These are phyloP conservation scores for Netelia fuscicornis DNA, from an alignment of 2,888 invertebrate genomes.

Conservation along the genomic window DNA sequence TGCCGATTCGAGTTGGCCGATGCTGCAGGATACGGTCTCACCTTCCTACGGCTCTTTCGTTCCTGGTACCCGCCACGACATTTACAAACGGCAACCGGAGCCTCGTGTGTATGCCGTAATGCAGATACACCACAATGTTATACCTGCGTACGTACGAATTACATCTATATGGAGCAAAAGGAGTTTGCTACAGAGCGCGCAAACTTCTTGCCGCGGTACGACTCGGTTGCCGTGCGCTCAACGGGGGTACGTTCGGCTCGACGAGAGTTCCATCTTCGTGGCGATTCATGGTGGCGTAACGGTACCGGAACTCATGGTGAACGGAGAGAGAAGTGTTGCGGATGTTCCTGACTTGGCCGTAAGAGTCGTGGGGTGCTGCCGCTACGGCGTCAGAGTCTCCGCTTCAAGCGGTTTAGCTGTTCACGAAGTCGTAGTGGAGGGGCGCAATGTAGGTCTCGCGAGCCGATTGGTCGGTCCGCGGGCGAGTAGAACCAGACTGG, in stretches of 20 bases:
- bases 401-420: background rate
- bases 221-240: conserved; percentile 7
- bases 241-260: conserved; percentile 37
- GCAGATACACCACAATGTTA: background rate
- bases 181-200: no score
- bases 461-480: conserved; percentile 77
- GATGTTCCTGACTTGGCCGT: conserved; percentile 72
- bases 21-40: no score
- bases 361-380: conserved; percentile 16
- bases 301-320: conserved; percentile 80
- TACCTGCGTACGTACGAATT: background rate
- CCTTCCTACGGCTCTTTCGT: no score
- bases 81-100: background rate
- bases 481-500: conserved; percentile 62
- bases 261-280: conserved; percentile 70
- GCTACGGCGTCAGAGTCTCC: conserved; percentile 17
- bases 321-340: conserved; percentile 70
- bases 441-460: conserved; percentile 83
- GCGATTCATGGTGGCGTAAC: conserved; percentile 74
- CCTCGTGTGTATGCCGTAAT: conserved; percentile 2
- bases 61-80: no score
- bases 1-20: no score
- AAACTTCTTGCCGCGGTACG: background rate
- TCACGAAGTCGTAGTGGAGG: conserved; percentile 54
- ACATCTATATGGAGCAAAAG: conserved; percentile 15